Evolutionary conservation across 1,140 invertebrate genomes (phyloP).

Genomic region (Zaprionus gabonicus): DNA sequence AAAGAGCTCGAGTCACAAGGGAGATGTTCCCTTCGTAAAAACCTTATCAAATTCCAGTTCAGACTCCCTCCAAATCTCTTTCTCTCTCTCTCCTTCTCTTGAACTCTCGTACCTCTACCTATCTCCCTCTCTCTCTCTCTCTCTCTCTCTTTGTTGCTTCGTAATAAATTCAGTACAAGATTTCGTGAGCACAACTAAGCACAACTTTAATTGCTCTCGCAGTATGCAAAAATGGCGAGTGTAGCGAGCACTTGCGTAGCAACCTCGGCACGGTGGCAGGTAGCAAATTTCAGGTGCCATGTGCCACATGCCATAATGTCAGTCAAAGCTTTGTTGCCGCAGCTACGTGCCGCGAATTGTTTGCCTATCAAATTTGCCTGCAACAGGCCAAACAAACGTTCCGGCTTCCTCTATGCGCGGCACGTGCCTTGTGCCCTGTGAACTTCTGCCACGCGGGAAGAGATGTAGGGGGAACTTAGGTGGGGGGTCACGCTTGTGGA

Average conservation of each 20-base stretch:
- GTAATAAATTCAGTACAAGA: background rate
- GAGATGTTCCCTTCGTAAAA: background rate
- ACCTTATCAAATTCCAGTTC: no score
- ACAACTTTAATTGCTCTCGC: background rate
- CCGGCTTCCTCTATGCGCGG: conserved; percentile 17
- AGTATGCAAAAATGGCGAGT: background rate
- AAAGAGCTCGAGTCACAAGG: background rate
- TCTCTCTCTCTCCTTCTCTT: no score
- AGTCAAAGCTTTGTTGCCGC: conserved; percentile 32
- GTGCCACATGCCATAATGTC: conserved; percentile 45
- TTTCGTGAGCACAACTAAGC: background rate
- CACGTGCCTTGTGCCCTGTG: conserved; percentile 39
- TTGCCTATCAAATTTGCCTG: conserved; percentile 68
- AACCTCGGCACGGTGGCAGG: conserved; percentile 10
- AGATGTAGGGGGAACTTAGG: background rate
- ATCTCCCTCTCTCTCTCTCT: no score
- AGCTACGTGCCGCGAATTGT: conserved; percentile 69
- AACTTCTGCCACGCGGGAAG: background rate
- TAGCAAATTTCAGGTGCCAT: conserved; percentile 35
- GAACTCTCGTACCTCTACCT: no score
- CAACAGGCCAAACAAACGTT: conserved; percentile 32
- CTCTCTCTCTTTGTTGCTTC: background rate
- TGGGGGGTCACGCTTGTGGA: background rate
- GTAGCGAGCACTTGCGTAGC: no score
- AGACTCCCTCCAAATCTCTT: no score